phyloP scores from a whole-genome alignment of 1,140 invertebrate species.

The Drosophila murphyi region DNA sequence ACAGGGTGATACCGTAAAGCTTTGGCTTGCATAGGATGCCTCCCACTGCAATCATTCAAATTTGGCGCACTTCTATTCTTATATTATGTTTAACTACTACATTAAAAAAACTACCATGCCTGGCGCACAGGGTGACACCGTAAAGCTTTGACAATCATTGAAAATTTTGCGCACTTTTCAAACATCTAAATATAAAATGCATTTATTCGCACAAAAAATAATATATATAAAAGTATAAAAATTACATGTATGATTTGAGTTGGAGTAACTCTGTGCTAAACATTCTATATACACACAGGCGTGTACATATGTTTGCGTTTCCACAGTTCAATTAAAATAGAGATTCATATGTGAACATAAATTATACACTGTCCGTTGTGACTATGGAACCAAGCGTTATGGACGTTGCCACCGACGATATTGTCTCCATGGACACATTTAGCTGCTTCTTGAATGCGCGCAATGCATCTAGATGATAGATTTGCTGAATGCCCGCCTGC shows the following conservation, averaged over 20 bases:
- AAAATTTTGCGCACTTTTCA: constrained; percentile 12
- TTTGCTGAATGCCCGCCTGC: constrained; percentile 60
- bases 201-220: constrained; percentile 36
- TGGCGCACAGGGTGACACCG: constrained; percentile 23
- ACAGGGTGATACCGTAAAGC: constrained; percentile 33
- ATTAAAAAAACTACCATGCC: constrained; percentile 32
- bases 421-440: constrained; percentile 74
- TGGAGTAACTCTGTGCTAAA: constrained; percentile 22
- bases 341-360: constrained; percentile 2
- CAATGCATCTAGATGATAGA: constrained; percentile 69
- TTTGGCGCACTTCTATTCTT: not conserved
- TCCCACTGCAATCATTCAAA: constrained; percentile 7
- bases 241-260: constrained; percentile 20
- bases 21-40: constrained; percentile 26
- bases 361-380: constrained; percentile 60
- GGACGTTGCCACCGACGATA: constrained; percentile 77
- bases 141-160: constrained; percentile 20
- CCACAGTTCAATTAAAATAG: not conserved
- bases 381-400: constrained; percentile 65
- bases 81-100: not conserved
- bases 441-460: constrained; percentile 73
- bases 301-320: not conserved
- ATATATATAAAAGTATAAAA: constrained; percentile 14
- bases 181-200: not conserved
- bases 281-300: constrained; percentile 10